Evolutionary conservation across 2,888 invertebrate genomes (phyloP), one percentile per base, ranked within the genome.

Genomic region (Melipona bicolor): DNA sequence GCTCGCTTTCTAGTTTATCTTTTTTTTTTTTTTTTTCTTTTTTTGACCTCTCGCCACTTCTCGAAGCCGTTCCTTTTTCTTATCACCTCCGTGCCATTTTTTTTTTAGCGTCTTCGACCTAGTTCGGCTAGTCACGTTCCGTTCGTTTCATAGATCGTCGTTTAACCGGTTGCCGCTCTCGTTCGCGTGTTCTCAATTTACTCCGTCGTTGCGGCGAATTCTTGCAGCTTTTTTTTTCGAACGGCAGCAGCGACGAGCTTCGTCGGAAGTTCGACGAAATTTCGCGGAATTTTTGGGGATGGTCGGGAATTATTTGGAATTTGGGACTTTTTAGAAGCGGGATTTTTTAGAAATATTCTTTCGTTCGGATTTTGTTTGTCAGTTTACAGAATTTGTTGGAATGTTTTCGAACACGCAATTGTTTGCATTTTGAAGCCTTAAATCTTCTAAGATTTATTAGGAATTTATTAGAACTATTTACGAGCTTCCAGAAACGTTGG

Each of bases 11-110:
- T 74, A 68, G 72, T 87, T 69, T 85, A 79, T 32, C 4, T 32
- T 32, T 32, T 32, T 6, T 9, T 0, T 32, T 6, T 9, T 0
- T 36, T 36, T 36, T 36, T 36, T 9, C 0, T 36, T 36, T 80
- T 70, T 79, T 87, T 73, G 56, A 75, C 74, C 68, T 79, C 9
- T 36, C 52, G 73, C 67, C 62, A 52, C 77, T 79, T 69, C 77
- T 56, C 54, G 77, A 72, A 69, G 54, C 21, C 49, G 64, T 81
- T 69, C n/a, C 71, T 76, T 62, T 54, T 62, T 32, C 69, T 78
- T 77, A 64, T 82, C 82, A 65, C 36, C 27, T n/a, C 56, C 17
- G 43, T 43, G 65, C 70, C 82, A 65, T 74, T 81, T 82, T 43
- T 43, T 43, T 11, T 43, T 82, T 70, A 62, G 24, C 62, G 43